phyloP scores from a whole-genome alignment of 2,797 vertebrate genomes.

The Eospalax fontanierii region DNA sequence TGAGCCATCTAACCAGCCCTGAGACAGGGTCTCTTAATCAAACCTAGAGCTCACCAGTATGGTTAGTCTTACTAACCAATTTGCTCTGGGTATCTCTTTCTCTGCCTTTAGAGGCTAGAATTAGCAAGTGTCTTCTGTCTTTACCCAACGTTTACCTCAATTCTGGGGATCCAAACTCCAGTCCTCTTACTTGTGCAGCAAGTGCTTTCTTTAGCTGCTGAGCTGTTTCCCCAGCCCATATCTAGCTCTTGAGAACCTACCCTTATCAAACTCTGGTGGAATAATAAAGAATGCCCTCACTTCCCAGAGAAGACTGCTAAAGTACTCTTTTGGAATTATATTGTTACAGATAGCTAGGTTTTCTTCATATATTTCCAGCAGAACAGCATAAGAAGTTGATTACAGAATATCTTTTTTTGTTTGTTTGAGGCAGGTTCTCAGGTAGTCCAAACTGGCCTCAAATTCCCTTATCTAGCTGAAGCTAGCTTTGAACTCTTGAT shows the following conservation, averaged over 20 bases:
- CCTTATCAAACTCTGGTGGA: background rate
- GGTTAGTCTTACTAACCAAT: background rate
- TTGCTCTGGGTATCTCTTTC: background rate
- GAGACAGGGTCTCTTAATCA: background rate
- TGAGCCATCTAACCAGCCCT: no score
- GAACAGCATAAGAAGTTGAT: background rate
- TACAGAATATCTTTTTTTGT: background rate
- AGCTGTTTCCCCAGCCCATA: background rate
- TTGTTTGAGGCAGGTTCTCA: background rate
- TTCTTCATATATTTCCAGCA: constrained; percentile 1
- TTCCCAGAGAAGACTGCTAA: constrained; percentile 11
- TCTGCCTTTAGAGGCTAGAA: background rate
- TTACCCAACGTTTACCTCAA: background rate
- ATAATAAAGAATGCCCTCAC: background rate
- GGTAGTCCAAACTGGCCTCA: background rate
- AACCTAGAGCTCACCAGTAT: background rate
- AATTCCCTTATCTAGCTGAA: background rate
- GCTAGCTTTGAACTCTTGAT: background rate
- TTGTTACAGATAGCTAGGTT: background rate
- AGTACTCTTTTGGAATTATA: background rate
- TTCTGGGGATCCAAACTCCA: background rate
- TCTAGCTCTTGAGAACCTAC: constrained; percentile 14
- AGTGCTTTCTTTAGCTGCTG: background rate
- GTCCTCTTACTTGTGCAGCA: background rate
- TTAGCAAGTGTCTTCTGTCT: background rate